A percentile compares a stretch with the other conserved stretches of the same genome.
phyloP scores from a whole-genome alignment of 2,797 vertebrate species.

The Manis crassicaudata region DNA sequence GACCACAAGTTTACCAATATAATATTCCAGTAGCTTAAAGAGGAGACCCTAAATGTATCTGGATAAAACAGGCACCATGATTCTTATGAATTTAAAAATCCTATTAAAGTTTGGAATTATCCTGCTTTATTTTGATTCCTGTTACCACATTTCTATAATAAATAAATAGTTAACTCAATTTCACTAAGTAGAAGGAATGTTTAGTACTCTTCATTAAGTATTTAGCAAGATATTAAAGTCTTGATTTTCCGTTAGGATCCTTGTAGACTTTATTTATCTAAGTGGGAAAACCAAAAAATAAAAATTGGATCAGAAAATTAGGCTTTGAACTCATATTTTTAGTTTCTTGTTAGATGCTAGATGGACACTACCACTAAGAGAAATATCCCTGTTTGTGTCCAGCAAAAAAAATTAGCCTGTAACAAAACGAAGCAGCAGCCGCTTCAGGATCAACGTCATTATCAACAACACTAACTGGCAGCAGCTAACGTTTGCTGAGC shows the following conservation, averaged over 20 bases:
- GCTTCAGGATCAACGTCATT: neutral
- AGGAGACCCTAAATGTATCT: neutral
- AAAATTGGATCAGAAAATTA: conserved; percentile 23
- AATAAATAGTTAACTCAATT: conserved; percentile 27
- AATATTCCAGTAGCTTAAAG: conserved; percentile 9
- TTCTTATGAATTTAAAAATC: neutral
- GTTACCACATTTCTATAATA: conserved; percentile 10
- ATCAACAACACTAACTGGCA: neutral
- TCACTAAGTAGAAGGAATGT: neutral
- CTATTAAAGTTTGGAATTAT: neutral
- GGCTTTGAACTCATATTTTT: conserved; percentile 5
- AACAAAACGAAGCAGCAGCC: neutral
- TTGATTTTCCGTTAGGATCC: conserved; percentile 26
- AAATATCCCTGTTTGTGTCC: neutral
- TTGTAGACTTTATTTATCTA: conserved; percentile 1
- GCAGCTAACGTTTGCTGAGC: neutral
- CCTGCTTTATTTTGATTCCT: neutral
- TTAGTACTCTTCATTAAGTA: neutral
- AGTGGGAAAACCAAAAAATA: neutral
- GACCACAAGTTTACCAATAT: neutral
- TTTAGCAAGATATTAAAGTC: conserved; percentile 21
- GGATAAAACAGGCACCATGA: neutral
- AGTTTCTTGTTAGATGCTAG: neutral
- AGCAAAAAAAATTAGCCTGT: neutral
- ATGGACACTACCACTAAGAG: neutral